These are phyloP conservation scores for Catharus bicknelli DNA, from an alignment of 2,113 vertebrate genomes.

Conservation along the genomic window DNA sequence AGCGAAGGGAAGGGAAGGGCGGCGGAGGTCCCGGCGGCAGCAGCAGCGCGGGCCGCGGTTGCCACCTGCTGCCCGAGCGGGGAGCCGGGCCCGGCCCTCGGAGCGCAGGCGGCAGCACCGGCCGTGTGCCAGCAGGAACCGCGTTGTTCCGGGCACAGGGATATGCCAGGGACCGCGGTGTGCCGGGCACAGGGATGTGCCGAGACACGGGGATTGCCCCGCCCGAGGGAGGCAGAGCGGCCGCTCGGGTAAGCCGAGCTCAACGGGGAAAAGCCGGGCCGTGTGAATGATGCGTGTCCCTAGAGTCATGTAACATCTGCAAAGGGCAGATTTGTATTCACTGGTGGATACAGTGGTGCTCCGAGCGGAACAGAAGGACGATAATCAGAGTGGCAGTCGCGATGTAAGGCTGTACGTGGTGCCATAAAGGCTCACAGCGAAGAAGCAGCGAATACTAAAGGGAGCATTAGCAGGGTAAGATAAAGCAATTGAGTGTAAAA, in stretches of 20 bases:
- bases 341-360: neutral
- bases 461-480: neutral
- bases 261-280: rapidly evolving
- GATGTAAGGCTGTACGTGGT: rapidly evolving
- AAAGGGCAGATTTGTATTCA: rapidly evolving
- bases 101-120: too few relatives aligned
- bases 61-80: conserved; percentile 21
- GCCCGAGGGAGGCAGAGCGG: rapidly evolving
- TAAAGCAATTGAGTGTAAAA: neutral
- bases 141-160: too few relatives aligned
- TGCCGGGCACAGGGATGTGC: too few relatives aligned
- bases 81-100: neutral
- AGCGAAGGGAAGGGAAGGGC: too few relatives aligned
- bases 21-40: neutral
- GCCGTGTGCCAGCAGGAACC: too few relatives aligned
- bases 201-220: too few relatives aligned
- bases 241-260: neutral
- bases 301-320: rapidly evolving
- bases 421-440: rapidly evolving
- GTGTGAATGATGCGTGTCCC: rapidly evolving
- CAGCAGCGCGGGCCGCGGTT: neutral
- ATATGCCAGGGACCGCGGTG: too few relatives aligned
- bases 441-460: rapidly evolving
- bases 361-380: neutral
- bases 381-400: too few relatives aligned